Percentiles rank a stretch among this genome's conserved stretches.
These are phyloP conservation scores for Drosophila melanosoma DNA, from an alignment of 2,888 invertebrate species.

Conservation along the genomic window DNA sequence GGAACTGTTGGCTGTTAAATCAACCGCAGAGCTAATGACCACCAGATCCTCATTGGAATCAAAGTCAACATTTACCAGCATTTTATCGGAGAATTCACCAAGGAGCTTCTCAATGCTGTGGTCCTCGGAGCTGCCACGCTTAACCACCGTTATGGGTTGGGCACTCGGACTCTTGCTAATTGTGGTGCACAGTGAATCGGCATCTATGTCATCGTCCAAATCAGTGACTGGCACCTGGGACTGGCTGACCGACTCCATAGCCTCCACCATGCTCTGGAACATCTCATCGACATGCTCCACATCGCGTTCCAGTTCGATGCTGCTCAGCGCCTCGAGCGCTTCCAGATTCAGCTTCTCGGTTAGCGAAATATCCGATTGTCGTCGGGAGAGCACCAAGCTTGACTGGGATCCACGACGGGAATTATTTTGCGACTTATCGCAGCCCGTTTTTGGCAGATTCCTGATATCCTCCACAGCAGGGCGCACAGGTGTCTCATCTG, in stretches of 20 bases:
- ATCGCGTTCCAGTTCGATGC: slow-evolving; percentile 45
- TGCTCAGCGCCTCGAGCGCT: slow-evolving; percentile 52
- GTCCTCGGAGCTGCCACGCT: slow-evolving; percentile 82
- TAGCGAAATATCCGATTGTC: slow-evolving; percentile 71
- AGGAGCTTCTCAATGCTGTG: slow-evolving; percentile 84
- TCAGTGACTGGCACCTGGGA: slow-evolving; percentile 2
- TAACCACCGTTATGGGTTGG: slow-evolving; percentile 73
- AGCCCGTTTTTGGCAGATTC: slow-evolving; percentile 81
- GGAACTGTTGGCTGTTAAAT: slow-evolving; percentile 28
- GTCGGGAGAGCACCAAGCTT: slow-evolving; percentile 66
- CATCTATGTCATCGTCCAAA: slow-evolving; percentile 60
- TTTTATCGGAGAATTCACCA: slow-evolving; percentile 82
- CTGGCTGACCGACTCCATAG: slow-evolving; percentile 46
- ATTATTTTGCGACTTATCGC: slow-evolving; percentile 77
- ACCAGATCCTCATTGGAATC: slow-evolving; percentile 83
- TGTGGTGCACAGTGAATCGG: slow-evolving; percentile 78
- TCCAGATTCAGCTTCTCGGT: slow-evolving; percentile 70
- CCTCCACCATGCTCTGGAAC: slow-evolving; percentile 74
- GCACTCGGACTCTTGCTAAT: slow-evolving; percentile 82
- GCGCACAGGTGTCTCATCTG: neutral
- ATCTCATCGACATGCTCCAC: slow-evolving; percentile 71
- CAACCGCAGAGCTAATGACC: slow-evolving; percentile 73
- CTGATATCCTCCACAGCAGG: slow-evolving; percentile 77
- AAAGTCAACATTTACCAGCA: slow-evolving; percentile 83
- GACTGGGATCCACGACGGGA: slow-evolving; percentile 78